phyloP scores from a whole-genome alignment of 2,888 invertebrate genomes.

The Drosophila macrospina region DNA sequence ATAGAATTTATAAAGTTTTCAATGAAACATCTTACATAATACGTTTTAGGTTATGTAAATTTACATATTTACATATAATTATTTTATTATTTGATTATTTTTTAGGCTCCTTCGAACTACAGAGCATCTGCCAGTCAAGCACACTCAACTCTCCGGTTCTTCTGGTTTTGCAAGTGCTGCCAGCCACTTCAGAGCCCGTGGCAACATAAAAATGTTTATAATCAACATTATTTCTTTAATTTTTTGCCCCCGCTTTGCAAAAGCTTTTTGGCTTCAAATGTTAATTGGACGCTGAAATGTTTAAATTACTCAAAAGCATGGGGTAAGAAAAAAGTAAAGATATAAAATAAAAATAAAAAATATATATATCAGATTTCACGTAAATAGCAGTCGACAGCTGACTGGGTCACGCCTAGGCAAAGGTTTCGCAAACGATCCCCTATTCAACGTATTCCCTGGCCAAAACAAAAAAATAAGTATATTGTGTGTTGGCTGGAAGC shows the following conservation, averaged over 20 bases:
- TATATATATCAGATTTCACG: constrained; percentile 21
- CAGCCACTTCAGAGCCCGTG: constrained; percentile 23
- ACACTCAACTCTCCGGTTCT: neutral
- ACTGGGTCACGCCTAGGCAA: constrained; percentile 28
- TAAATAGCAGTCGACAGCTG: constrained; percentile 23
- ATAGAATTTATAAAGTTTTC: no score
- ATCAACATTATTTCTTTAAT: constrained; percentile 52
- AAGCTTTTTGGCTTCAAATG: constrained; percentile 63
- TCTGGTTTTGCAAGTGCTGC: neutral
- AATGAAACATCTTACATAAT: no score
- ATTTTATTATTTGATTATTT: no score
- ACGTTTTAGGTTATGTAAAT: no score
- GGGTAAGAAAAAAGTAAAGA: constrained; percentile 27
- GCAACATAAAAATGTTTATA: constrained; percentile 54
- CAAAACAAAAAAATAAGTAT: constrained; percentile 16
- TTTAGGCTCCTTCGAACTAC: no score
- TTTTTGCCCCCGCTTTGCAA: constrained; percentile 21
- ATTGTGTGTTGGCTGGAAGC: constrained; percentile 50
- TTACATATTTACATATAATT: no score
- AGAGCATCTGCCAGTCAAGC: neutral
- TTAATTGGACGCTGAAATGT: constrained; percentile 74
- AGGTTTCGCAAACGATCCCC: constrained; percentile 2
- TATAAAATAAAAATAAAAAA: constrained; percentile 1
- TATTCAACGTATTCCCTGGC: neutral
- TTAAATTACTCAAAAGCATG: constrained; percentile 59